Evolutionary conservation across 2,113 vertebrate genomes (phyloP).

Genomic region (Sinocyclocheilus rhinocerous): DNA sequence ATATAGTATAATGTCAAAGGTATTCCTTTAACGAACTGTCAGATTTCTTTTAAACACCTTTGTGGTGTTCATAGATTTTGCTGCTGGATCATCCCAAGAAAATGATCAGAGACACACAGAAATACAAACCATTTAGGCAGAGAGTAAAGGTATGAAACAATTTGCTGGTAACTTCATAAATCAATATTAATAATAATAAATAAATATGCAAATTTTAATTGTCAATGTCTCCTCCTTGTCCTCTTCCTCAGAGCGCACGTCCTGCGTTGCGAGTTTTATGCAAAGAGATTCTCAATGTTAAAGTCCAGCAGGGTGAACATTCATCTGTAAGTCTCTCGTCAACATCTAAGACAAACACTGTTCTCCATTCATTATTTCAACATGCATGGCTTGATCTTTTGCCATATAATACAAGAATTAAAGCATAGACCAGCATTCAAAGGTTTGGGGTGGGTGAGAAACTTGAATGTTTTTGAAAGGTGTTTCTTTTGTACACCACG

Average conservation of each 20-base stretch:
- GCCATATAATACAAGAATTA: not conserved
- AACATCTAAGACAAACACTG: not conserved
- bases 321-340: conserved; percentile 79
- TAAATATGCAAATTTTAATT: not conserved
- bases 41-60: not conserved
- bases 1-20: too few relatives aligned
- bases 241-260: conserved; percentile 71
- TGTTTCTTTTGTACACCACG: not conserved
- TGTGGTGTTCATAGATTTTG: conserved; percentile 78
- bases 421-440: not conserved
- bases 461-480: not conserved
- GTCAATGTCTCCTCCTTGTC: not conserved
- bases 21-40: not conserved
- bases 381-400: not conserved
- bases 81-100: conserved; percentile 92
- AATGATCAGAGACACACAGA: conserved; percentile 91
- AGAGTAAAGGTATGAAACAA: conserved; percentile 76
- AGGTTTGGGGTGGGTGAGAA: not conserved
- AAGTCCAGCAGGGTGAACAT: conserved; percentile 89
- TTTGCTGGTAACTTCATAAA: not conserved
- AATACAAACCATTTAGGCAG: conserved; percentile 87
- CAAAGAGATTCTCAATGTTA: conserved; percentile 80
- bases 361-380: not conserved
- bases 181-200: not conserved
- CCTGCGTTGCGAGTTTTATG: conserved; percentile 88